These are phyloP conservation scores for Sigmodon hispidus DNA, from an alignment of 2,113 vertebrate species.

Conservation along the genomic window DNA sequence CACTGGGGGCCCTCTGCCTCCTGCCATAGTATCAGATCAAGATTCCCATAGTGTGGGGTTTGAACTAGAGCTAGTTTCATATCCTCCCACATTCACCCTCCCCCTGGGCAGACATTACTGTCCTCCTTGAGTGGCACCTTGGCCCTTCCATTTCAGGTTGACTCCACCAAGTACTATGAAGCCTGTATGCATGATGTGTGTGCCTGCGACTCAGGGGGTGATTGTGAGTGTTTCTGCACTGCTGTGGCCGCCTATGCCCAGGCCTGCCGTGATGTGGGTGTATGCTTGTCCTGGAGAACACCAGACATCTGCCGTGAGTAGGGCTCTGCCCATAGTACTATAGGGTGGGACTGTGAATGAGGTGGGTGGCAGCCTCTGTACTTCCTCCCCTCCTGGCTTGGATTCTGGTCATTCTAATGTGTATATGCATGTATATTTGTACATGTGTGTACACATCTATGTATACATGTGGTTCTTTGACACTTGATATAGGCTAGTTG, in stretches of 20 bases:
- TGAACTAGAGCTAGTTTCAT: background rate
- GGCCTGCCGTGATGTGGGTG: slow-evolving; percentile 90
- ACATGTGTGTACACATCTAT: fast-evolving
- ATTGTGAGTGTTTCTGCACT: slow-evolving; percentile 96
- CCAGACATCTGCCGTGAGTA: slow-evolving; percentile 95
- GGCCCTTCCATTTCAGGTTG: slow-evolving; percentile 87
- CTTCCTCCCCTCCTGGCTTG: too few relatives aligned
- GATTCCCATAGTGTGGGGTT: background rate
- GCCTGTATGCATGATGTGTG: slow-evolving; percentile 95
- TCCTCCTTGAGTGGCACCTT: background rate
- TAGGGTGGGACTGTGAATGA: background rate
- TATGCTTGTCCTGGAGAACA: slow-evolving; percentile 93
- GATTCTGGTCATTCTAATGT: background rate
- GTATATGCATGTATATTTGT: background rate
- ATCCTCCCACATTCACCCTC: background rate
- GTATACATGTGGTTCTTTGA: background rate
- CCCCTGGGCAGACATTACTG: fast-evolving
- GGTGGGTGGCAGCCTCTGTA: background rate
- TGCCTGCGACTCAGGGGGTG: slow-evolving; percentile 94
- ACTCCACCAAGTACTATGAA: slow-evolving; percentile 92
- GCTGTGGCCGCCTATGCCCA: slow-evolving; percentile 94
- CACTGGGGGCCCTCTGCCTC: background rate
- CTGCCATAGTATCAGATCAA: background rate
- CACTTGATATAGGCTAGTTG: too few relatives aligned
- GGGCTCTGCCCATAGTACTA: slow-evolving; percentile 7